Base-by-base conservation (phyloP, 2,888 invertebrate species). In the Bembecia ichneumoniformis region DNA sequence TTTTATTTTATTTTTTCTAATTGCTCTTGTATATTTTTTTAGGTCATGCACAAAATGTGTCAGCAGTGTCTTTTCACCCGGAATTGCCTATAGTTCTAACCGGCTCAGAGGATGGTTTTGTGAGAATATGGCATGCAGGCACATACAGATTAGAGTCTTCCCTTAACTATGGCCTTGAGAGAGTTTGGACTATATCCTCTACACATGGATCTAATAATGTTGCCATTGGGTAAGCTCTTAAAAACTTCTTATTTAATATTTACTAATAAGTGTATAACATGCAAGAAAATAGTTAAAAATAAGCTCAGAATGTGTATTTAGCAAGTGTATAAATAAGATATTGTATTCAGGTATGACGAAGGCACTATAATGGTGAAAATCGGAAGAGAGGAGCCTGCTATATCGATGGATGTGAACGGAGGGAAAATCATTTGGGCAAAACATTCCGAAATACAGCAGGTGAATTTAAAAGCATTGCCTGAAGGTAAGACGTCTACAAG, bases 401-500 rank as follows among this genome's bases (percentile, higher is more conserved):
- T 98, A 69, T 98, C 98, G 0, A 99, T 99, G 99, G 99, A 99
- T 77, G 94, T 95, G 1, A 94, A 94, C 65, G 99, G 99, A 20
- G 98, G 99, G 4, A 99, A 99, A 87, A 98, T 99, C 53, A 94
- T 99, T 51, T 99, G 98, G 98, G 99, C 99, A 0, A 94, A 94
- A 68, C 99, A 99, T 78, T 97, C 97, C 0, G 99, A 99, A 86
- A 92, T 99, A 76, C 99, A 99, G 74, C 99, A 99, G 77, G 96
- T 96, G 4, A 97, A 97, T 79, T 81, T 97, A 57, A 97, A 97
- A 74, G 93, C 96, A 0, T 75, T 95, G 47, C 91, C 92, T 1
- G 94, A 95, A 81, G 93, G 92, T 77, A 86, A 77, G 54, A 20
- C 7, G 20, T 3, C 20, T 5, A 9, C n/a, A 20, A 9, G 20